These are phyloP conservation scores for Phaenicophaeus curvirostris DNA, from an alignment of 2,797 vertebrate genomes.

Conservation along the genomic window DNA sequence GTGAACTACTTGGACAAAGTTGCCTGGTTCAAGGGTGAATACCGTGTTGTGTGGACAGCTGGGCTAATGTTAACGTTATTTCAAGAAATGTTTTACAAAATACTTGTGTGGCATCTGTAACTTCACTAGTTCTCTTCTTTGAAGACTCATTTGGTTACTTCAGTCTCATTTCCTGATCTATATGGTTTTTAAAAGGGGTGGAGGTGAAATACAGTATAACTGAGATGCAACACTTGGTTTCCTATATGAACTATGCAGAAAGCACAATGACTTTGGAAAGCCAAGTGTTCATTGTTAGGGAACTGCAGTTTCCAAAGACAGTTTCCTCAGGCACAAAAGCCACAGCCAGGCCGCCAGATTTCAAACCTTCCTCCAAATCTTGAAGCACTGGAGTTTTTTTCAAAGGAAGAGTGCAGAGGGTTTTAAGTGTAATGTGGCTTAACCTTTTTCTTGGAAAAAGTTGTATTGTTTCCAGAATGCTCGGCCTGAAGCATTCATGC, in stretches of 20 bases:
- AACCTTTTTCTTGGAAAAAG: neutral
- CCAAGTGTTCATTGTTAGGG: neutral
- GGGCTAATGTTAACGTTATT: neutral
- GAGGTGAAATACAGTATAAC: neutral
- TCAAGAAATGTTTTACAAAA: neutral
- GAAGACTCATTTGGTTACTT: conserved; percentile 10
- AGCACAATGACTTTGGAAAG: neutral
- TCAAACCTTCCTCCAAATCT: neutral
- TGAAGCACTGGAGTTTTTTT: neutral
- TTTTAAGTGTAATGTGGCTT: neutral
- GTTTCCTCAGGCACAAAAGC: neutral
- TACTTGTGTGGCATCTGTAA: neutral
- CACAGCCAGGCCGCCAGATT: neutral
- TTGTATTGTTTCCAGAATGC: neutral
- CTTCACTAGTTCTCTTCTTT: neutral
- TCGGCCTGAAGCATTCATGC: neutral
- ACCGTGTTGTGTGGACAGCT: neutral
- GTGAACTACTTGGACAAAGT: neutral
- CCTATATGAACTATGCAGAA: neutral
- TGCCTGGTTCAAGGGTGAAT: neutral
- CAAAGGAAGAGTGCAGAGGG: neutral
- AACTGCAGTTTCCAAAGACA: neutral
- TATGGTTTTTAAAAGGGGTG: neutral
- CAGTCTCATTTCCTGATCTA: neutral
- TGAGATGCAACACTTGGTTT: neutral